phyloP scores from a whole-genome alignment of 2,113 vertebrate genomes.

The Oryzias javanicus region DNA sequence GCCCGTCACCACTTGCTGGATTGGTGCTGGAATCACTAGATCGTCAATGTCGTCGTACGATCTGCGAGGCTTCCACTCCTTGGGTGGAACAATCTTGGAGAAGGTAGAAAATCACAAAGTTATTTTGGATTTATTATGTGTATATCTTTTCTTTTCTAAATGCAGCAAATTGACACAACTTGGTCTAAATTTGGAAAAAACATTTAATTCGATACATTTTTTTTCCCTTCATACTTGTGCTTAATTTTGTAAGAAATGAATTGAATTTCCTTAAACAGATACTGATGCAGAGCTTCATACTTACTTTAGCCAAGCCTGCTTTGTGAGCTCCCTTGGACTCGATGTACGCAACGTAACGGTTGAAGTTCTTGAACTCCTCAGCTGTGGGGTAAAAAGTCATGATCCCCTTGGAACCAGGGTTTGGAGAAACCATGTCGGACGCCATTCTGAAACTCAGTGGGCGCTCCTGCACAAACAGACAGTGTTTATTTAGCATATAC shows the following conservation, averaged over 20 bases:
- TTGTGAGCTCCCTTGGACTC: constrained; percentile 93
- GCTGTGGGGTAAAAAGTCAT: constrained; percentile 92
- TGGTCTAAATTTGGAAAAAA: background rate
- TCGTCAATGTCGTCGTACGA: constrained; percentile 95
- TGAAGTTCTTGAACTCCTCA: constrained; percentile 92
- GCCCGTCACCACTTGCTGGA: constrained; percentile 96
- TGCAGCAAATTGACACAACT: background rate
- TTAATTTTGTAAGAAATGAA: background rate
- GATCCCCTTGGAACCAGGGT: constrained; percentile 81
- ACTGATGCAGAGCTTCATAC: background rate
- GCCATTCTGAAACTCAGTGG: constrained; percentile 70
- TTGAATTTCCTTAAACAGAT: background rate
- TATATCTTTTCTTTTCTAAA: background rate
- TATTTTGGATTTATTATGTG: background rate
- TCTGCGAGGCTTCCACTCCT: constrained; percentile 90
- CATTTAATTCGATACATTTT: background rate
- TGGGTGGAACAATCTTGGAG: constrained; percentile 89
- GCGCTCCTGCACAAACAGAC: constrained; percentile 30
- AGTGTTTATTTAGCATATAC: background rate
- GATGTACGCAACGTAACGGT: constrained; percentile 89
- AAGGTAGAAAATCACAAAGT: constrained; percentile 3
- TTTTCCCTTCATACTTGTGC: background rate
- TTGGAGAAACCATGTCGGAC: constrained; percentile 75
- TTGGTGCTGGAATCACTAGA: constrained; percentile 92
- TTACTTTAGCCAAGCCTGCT: constrained; percentile 92